Conservation (phyloP, 2,888 invertebrate species). For the Mesochorus sp. region DNA sequence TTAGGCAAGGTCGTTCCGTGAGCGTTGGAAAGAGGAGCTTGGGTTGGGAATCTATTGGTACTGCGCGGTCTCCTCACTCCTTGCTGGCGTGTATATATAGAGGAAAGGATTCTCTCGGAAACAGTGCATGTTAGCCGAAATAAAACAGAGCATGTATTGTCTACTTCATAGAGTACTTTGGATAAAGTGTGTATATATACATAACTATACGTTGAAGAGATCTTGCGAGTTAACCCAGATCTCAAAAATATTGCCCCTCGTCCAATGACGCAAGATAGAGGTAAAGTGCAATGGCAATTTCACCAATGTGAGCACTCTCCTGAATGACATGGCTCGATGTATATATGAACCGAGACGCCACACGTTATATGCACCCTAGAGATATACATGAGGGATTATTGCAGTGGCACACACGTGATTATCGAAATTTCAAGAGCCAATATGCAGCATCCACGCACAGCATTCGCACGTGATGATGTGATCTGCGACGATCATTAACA, state of each 20-base stretch:
- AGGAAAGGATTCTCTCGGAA: constrained; percentile 28
- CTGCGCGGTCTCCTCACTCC: constrained; percentile 28
- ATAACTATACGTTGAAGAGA: not conserved
- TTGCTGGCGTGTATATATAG: constrained; percentile 26
- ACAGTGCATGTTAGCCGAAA: constrained; percentile 38
- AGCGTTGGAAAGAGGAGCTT: constrained; percentile 42
- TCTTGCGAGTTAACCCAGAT: constrained; percentile 24
- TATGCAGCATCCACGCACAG: no score
- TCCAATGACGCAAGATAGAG: constrained; percentile 20
- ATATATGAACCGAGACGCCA: not conserved
- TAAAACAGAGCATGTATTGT: constrained; percentile 37
- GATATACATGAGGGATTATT: constrained; percentile 21
- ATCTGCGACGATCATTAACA: not conserved
- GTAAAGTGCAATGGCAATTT: constrained; percentile 62
- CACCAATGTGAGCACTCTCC: constrained; percentile 28
- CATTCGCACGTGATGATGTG: not conserved
- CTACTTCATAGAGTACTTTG: constrained; percentile 7
- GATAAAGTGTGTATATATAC: not conserved
- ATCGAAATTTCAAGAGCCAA: not conserved
- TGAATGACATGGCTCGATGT: constrained; percentile 30
- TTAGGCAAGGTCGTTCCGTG: constrained; percentile 74
- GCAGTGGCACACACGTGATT: not conserved
- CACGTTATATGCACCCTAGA: not conserved
- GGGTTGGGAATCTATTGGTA: constrained; percentile 50
- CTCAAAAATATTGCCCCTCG: constrained; percentile 45